These are phyloP conservation scores for Drosophila tanythrix DNA, from an alignment of 2,888 invertebrate species.

Conservation along the genomic window DNA sequence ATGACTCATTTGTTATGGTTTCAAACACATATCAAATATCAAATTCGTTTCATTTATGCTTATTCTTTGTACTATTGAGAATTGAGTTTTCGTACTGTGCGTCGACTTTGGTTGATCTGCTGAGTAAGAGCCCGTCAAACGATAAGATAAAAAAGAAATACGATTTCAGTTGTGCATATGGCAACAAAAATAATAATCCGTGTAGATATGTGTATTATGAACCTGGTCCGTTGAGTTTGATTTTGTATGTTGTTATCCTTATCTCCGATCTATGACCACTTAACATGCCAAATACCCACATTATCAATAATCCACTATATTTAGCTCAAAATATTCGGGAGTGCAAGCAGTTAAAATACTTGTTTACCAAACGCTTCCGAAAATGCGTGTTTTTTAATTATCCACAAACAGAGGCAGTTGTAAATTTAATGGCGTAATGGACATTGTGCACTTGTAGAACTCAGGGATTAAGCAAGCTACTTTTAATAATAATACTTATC, in stretches of 20 bases:
- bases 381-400: neutral
- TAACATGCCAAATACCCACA: neutral
- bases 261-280: neutral
- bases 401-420: neutral
- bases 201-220: constrained; percentile 27
- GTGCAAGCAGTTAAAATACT: no score
- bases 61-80: constrained; percentile 6
- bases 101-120: constrained; percentile 5
- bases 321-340: neutral
- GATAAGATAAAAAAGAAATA: constrained; percentile 46
- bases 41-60: constrained; percentile 1
- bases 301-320: constrained; percentile 4
- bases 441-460: neutral
- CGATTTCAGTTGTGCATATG: constrained; percentile 34
- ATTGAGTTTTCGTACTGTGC: neutral
- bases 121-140: constrained; percentile 22
- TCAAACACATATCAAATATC: constrained; percentile 1
- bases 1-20: constrained; percentile 29
- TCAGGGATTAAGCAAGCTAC: neutral
- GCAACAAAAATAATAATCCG: constrained; percentile 23
- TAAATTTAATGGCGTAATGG: neutral
- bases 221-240: neutral
- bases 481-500: neutral
- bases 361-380: no score
- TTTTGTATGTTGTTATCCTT: constrained; percentile 4